phyloP scores from a whole-genome alignment of 2,888 invertebrate genomes.

The Coenonympha arcania region DNA sequence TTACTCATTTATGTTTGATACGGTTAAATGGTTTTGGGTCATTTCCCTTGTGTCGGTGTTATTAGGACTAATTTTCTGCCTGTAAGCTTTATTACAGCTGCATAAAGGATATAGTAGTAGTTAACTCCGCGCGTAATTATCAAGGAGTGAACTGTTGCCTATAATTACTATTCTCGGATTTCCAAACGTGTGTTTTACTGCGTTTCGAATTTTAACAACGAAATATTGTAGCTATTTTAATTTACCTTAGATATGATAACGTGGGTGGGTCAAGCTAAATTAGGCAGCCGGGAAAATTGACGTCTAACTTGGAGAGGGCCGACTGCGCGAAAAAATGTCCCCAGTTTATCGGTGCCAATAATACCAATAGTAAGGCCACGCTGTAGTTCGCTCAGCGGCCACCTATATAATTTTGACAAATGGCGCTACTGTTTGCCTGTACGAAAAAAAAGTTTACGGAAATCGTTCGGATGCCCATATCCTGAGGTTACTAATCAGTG shows the following conservation, averaged over 20 bases:
- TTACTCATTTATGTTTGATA: slow-evolving; percentile 64
- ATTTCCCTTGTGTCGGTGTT: slow-evolving; percentile 57
- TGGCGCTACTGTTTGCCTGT: too few relatives aligned
- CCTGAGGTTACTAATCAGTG: too few relatives aligned
- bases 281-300: too few relatives aligned
- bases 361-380: too few relatives aligned
- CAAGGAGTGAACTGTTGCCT: slow-evolving; percentile 60
- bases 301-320: too few relatives aligned
- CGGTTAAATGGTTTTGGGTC: slow-evolving; percentile 64
- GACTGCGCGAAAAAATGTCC: too few relatives aligned
- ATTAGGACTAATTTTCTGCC: slow-evolving; percentile 38
- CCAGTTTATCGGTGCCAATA: too few relatives aligned
- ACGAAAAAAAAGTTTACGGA: too few relatives aligned
- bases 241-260: not conserved
- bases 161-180: slow-evolving; percentile 56
- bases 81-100: slow-evolving; percentile 29
- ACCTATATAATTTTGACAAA: too few relatives aligned
- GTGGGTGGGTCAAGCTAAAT: too few relatives aligned
- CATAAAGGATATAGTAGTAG: slow-evolving; percentile 32
- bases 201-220: not conserved
- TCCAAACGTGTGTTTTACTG: slow-evolving; percentile 12
- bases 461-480: too few relatives aligned
- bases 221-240: not conserved
- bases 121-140: slow-evolving; percentile 46
- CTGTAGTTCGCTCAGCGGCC: too few relatives aligned